Evolutionary conservation across 2,888 invertebrate species (phyloP), one percentile per base, ranked within the genome.

Genomic region (Octonoba sinensis): DNA sequence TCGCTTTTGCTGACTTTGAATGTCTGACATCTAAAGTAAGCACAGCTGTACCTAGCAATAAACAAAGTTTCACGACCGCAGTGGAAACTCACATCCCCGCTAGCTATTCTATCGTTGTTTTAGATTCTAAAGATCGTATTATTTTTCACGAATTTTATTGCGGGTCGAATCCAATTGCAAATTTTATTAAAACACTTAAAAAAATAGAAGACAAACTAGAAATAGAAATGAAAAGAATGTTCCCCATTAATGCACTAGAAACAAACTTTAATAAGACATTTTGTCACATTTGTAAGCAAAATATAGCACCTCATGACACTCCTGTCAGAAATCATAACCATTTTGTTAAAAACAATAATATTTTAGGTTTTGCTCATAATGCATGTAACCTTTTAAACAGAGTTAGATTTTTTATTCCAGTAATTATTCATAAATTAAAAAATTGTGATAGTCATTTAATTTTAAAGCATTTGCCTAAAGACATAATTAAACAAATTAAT

Each of bases 1-100:
- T 36, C 46, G 16, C 44, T 0, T 74, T 59, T 74, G 57, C 66
- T 6, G 66, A 74, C 44, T 74, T 74, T 13, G 66, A 74, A 47
- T 18, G 22, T 22, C n/a, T 74, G 2, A 74, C 74, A 16, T 36
- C 0, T 3, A 74, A 74, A 47, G 15, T 66, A 15, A 4, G 13
- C 13, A 66, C 57, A 6, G 74, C 24, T 3, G 16, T 66, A 4
- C 74, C 65, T 16, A 47, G 20, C 44, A 24, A 16, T 36, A 12
- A 16, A 11, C 8, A 46, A 16, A 60, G 64, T 0, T 56, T 44
- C 36, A 64, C 73, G 0, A 3, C 20, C 1, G 12, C 24, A 64
- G 65, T 36, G 18, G 54, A 73, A 44, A 54, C 22, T 15, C 64
- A 73, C 20, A 3, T 18, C 8, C 73, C 73, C n/a, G 54, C 36